Evolutionary conservation across 2,797 vertebrate genomes (phyloP).

Genomic region (Trachurus trachurus): DNA sequence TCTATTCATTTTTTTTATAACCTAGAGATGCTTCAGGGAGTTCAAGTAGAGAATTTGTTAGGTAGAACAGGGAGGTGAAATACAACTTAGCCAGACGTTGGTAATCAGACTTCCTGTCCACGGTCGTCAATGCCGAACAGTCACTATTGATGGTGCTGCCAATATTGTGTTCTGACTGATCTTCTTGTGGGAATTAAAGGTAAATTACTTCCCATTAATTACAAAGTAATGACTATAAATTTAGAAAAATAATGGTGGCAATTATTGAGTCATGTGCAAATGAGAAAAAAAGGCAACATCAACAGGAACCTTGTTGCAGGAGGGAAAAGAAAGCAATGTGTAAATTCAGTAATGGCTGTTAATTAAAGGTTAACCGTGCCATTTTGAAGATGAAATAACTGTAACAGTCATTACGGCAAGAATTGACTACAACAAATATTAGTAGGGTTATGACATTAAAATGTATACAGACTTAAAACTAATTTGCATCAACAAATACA

Average conservation of each 20-base stretch:
- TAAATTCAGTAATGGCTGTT: slow-evolving; percentile 13
- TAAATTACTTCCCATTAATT: slow-evolving; percentile 26
- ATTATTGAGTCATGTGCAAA: slow-evolving; percentile 39
- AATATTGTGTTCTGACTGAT: slow-evolving; percentile 12
- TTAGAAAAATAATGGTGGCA: slow-evolving; percentile 33
- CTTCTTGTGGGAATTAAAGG: background rate
- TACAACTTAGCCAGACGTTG: background rate
- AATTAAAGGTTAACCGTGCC: background rate
- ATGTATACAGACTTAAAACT: too few relatives aligned
- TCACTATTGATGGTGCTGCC: slow-evolving; percentile 30
- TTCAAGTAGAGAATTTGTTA: background rate
- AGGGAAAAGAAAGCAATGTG: slow-evolving; percentile 9
- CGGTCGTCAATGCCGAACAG: slow-evolving; percentile 18
- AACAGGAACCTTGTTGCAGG: background rate
- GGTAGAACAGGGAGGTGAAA: background rate
- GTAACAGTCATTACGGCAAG: too few relatives aligned
- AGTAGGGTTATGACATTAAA: too few relatives aligned
- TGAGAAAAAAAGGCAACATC: slow-evolving; percentile 18
- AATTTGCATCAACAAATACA: too few relatives aligned
- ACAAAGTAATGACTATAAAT: slow-evolving; percentile 34
- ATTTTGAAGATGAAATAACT: too few relatives aligned
- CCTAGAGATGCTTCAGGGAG: background rate
- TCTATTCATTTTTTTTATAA: background rate
- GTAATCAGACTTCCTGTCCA: background rate
- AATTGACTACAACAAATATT: too few relatives aligned